Evolutionary conservation across 1,140 invertebrate genomes (phyloP).

Genomic region (Batillaria attramentaria): DNA sequence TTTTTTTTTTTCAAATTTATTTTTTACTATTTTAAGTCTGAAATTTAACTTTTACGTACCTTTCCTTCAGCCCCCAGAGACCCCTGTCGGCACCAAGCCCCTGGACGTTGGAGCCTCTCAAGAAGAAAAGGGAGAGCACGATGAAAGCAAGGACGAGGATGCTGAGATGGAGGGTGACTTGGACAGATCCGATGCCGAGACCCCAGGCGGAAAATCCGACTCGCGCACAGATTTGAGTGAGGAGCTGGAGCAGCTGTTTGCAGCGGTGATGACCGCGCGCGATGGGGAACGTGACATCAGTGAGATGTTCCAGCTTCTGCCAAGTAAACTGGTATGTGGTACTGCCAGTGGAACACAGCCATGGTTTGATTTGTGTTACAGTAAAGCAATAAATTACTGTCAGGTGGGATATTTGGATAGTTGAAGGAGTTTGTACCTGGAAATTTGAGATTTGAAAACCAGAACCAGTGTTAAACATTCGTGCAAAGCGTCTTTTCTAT

Average conservation of each 20-base stretch:
- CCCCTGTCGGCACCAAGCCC: too few species aligned
- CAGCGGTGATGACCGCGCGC: slow-evolving; percentile 84
- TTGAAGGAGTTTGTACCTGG: too few species aligned
- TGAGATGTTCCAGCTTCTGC: slow-evolving; percentile 89
- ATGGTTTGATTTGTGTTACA: background rate
- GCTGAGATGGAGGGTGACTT: slow-evolving; percentile 28
- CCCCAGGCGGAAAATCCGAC: slow-evolving; percentile 27
- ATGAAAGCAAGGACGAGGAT: slow-evolving; percentile 29
- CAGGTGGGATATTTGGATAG: too few species aligned
- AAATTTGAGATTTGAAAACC: too few species aligned
- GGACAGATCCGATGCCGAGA: slow-evolving; percentile 21
- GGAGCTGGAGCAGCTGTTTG: slow-evolving; percentile 79
- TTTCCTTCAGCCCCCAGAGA: too few species aligned
- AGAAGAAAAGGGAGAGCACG: slow-evolving; percentile 36
- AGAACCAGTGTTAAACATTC: too few species aligned
- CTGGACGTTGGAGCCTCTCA: too few species aligned
- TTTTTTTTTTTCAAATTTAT: too few species aligned
- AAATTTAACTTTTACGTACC: too few species aligned
- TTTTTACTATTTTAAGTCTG: too few species aligned
- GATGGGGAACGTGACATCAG: slow-evolving; percentile 86
- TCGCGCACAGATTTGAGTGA: slow-evolving; percentile 47
- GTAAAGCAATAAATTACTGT: too few species aligned
- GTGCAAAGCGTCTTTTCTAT: too few species aligned
- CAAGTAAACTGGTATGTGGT: slow-evolving; percentile 76
- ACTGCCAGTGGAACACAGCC: background rate